These are phyloP conservation scores for Hypsibius dujardini DNA, from an alignment of 1,140 invertebrate species.

Conservation along the genomic window DNA sequence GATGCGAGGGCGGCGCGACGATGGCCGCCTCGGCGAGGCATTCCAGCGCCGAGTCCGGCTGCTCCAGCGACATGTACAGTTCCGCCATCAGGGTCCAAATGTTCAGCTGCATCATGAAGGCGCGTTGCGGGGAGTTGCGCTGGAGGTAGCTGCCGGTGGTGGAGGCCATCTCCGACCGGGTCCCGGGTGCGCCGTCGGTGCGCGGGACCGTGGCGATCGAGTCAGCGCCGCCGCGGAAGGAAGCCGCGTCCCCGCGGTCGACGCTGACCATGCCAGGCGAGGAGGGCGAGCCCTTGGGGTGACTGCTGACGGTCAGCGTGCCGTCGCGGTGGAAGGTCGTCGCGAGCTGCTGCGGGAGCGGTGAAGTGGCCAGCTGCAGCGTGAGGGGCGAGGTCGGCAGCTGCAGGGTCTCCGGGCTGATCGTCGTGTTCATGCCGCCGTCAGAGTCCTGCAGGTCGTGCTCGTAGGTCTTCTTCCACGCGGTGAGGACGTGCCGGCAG, in stretches of 20 bases:
- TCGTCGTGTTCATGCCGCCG: neutral
- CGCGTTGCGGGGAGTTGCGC: neutral
- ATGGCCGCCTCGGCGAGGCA: neutral
- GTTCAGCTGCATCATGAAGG: neutral
- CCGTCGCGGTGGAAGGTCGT: neutral
- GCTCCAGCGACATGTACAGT: neutral
- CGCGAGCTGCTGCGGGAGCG: neutral
- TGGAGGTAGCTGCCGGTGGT: conserved; percentile 8
- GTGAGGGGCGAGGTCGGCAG: neutral
- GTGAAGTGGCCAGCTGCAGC: neutral
- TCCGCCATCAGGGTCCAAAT: conserved; percentile 14
- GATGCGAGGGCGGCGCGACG: neutral
- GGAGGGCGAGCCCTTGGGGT: neutral
- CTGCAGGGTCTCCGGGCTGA: neutral
- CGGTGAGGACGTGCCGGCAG: neutral
- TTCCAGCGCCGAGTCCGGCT: neutral
- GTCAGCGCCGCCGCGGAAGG: neutral
- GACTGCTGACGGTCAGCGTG: neutral
- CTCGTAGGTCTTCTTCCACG: conserved; percentile 2
- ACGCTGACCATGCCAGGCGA: neutral
- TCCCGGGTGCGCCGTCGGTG: neutral
- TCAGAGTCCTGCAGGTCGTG: neutral
- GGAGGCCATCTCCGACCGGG: conserved; percentile 4
- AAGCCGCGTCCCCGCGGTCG: neutral
- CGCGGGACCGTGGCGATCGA: conserved; percentile 4